Evolutionary conservation across 2,797 vertebrate species (phyloP), one percentile per base, ranked within the genome.

Genomic region (Lacerta agilis): DNA sequence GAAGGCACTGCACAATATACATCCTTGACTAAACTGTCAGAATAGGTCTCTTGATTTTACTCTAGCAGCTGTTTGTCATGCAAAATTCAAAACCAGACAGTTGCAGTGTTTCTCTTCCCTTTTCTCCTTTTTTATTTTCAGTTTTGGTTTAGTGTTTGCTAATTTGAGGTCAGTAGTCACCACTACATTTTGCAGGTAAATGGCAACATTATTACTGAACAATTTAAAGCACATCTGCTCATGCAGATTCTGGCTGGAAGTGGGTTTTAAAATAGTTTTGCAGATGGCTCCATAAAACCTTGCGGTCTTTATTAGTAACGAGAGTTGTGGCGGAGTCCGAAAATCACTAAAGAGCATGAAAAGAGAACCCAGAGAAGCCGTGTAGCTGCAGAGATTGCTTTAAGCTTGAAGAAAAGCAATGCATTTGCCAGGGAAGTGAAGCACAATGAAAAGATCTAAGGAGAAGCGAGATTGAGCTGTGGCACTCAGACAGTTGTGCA

Each of bases 211-310:
- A 75, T 81, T 80, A 85, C 67, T 36, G 43, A 73, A 75, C 83
- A 85, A 88, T 85, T 85, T 89, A 75, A 89, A 85, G 25, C 58
- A 81, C 83, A 89, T 85, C 87, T 85, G 83, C 17, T 85, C 71
- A 38, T 69, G 41, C 69, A 73, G 83, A 67, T 81, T 81, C 76
- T 25, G 38, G 15, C 78, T 89, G 77, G n/a, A 85, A 81, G 77
- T 29, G 41, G 43, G 20, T 85, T 79, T 85, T 81, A 66, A 55
- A 89, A 89, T 67, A 85, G 83, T 81, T 85, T 66, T 85, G 27
- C 83, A 89, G 77, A 89, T 89, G 83, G 78, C 38, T 55, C 87
- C 5, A 78, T 85, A 81, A 89, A 85, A 76, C 41, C 41, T 85
- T 89, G 77, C 29, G 29, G 64, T 61, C 64, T 83, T 88, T 78